Base-by-base conservation (phyloP, 2,797 vertebrate species). In the Spinibarbus caldwelli region DNA sequence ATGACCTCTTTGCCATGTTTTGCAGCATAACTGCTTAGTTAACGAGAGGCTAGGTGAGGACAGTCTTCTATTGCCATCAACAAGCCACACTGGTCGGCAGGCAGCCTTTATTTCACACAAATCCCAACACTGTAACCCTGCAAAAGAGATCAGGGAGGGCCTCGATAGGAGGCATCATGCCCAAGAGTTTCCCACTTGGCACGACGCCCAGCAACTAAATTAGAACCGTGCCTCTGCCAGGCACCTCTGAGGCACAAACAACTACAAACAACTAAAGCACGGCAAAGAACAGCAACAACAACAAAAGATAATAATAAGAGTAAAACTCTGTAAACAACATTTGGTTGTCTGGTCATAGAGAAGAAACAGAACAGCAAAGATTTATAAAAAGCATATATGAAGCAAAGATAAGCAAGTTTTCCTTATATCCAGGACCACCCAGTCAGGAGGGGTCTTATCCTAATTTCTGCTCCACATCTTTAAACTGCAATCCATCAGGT, bases 341-440 rank as follows among this genome's bases (percentile, higher is more conserved):
- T 45, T 19, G 78, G 34, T 57, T 41, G 68, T 71, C 57, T 41
- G 45, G 54, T 38, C 41, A 34, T 14, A 31, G 64, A 66, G 9
- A 71, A 34, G 8, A 72, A 71, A 85, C 41, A 82, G 38, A 34
- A 17, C n/a, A 41, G n/a, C n/a, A n/a, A 70, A 70, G 36, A n/a
- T 76, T 52, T 47, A 73, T 38, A 17, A 64, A 78, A 83, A 73
- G 29, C 59, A 89, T 91, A 6, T 43, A 31, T 23, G 17, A 49
- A 45, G 71, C 75, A 6, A 36, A 36, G 36, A 93, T 91, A 88
- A 92, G 90, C 92, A 93, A 94, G 89, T 84, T 85, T 92, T 91
- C 17, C 29, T 11, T 86, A 87, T 83, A 87, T 86, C 71, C 80
- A 91, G 87, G 93, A 92, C 91, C 91, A 91, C 89, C 11, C 17